A percentile compares a stretch with the other conserved stretches of the same genome.
Conservation (phyloP, 1,140 invertebrate genomes). For the Lerema accius region DNA sequence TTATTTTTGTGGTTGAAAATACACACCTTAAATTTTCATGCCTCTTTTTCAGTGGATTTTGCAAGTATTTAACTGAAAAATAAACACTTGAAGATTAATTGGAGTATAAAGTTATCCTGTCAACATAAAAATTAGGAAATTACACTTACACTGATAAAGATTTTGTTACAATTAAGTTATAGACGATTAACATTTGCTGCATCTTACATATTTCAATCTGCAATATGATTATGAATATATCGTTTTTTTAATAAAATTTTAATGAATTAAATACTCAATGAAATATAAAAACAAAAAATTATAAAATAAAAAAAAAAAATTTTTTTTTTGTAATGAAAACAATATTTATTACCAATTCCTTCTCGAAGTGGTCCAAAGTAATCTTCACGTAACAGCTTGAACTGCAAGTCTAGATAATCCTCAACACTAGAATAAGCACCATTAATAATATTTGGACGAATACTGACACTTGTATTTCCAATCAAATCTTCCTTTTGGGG, state of each 20-base stretch:
- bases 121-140: conserved; percentile 19
- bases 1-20: background rate
- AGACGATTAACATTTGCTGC: background rate
- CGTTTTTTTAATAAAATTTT: background rate
- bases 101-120: background rate
- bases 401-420: conserved; percentile 71
- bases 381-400: conserved; percentile 71
- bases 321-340: too few relatives aligned
- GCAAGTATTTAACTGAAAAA: conserved; percentile 62
- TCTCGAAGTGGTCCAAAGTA: conserved; percentile 69
- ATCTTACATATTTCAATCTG: background rate
- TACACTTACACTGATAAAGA: background rate
- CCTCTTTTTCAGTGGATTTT: conserved; percentile 58
- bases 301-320: too few relatives aligned
- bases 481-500: conserved; percentile 62
- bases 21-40: conserved; percentile 70
- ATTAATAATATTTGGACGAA: conserved; percentile 67
- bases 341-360: conserved; percentile 60
- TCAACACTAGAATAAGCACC: conserved; percentile 65
- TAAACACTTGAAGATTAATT: conserved; percentile 21
- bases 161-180: background rate
- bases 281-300: conserved; percentile 3
- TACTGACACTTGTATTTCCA: conserved; percentile 39
- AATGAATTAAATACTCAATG: too few relatives aligned
- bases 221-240: background rate